Evolutionary conservation across 92 coral and sea anemone genomes (phyloP).

Genomic region (Desmophyllum pertusum): DNA sequence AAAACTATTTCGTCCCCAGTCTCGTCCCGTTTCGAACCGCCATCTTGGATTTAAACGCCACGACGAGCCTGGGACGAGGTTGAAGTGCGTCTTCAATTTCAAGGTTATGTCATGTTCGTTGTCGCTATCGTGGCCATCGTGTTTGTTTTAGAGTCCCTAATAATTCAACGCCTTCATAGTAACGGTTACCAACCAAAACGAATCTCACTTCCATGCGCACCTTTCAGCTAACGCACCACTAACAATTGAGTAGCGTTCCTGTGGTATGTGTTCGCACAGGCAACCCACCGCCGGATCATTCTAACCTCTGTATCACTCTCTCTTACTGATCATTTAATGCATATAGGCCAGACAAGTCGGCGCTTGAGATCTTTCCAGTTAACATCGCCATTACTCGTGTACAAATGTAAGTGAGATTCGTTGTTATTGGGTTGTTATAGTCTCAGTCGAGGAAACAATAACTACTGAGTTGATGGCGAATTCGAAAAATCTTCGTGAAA

Average conservation of each 20-base stretch:
- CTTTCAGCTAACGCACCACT: constrained; percentile 4
- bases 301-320: constrained; percentile 31
- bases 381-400: constrained; percentile 26
- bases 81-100: no score
- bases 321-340: constrained; percentile 33
- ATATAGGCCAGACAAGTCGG: constrained; percentile 32
- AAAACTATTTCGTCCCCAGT: no score
- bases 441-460: no score
- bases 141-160: constrained; percentile 6
- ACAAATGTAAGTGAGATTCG: constrained; percentile 44
- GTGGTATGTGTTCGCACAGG: neutral
- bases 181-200: constrained; percentile 2
- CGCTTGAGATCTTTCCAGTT: constrained; percentile 24
- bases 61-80: neutral
- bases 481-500: neutral
- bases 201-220: constrained; percentile 47
- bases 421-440: neutral
- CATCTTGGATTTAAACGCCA: neutral
- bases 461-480: no score
- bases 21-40: neutral
- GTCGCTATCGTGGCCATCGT: neutral
- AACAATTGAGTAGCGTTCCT: neutral
- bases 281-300: neutral
- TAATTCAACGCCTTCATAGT: neutral
- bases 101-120: neutral